Evolutionary conservation across 2,113 vertebrate species (phyloP).

Genomic region (Probosciger aterrimus): DNA sequence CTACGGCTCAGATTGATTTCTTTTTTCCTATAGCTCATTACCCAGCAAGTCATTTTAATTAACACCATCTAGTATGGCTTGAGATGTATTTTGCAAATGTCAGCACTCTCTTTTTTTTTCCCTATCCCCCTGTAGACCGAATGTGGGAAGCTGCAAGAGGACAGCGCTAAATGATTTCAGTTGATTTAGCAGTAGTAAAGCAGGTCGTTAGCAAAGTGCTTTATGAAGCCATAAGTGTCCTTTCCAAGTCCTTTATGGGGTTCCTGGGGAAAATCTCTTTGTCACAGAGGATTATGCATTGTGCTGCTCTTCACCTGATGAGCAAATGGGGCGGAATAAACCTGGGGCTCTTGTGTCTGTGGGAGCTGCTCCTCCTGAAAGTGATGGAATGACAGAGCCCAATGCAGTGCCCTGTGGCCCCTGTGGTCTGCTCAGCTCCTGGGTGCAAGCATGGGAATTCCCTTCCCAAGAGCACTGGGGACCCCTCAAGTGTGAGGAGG

Average conservation of each 20-base stretch:
- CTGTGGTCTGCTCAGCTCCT: background rate
- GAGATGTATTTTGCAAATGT: slow-evolving; percentile 42
- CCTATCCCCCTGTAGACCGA: background rate
- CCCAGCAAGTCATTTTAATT: slow-evolving; percentile 59
- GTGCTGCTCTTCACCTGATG: background rate
- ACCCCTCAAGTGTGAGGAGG: background rate
- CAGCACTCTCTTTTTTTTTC: background rate
- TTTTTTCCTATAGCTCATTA: background rate
- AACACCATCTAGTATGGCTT: slow-evolving; percentile 14
- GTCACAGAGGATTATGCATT: background rate
- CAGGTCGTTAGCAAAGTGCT: slow-evolving; percentile 42
- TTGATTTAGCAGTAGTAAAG: slow-evolving; percentile 11
- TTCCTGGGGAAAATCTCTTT: background rate
- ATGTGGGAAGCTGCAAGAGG: background rate
- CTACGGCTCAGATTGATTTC: background rate
- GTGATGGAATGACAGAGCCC: fast-evolving
- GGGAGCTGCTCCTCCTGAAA: background rate
- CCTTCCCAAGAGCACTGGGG: too few species aligned
- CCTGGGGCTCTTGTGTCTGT: fast-evolving
- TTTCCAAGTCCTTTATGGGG: background rate
- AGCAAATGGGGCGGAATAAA: background rate
- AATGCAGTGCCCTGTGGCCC: fast-evolving
- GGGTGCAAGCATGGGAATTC: fast-evolving
- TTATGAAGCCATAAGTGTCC: slow-evolving; percentile 33
- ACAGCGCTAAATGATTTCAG: background rate